Conservation (phyloP, 2,113 vertebrate species). For the Corythaixoides concolor region DNA sequence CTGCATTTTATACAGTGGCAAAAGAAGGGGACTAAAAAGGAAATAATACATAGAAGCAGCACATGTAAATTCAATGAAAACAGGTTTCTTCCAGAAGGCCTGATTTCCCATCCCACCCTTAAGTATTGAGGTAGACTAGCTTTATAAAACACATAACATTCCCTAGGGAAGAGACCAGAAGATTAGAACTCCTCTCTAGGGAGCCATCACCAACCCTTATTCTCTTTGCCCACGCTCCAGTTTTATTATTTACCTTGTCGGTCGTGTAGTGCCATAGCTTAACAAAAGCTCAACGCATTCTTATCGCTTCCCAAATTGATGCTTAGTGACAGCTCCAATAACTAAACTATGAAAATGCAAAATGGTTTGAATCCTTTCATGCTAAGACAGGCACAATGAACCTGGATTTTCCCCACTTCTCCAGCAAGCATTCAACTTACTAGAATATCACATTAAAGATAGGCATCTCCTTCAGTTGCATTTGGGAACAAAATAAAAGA, state of each 20-base stretch:
- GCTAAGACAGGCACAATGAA: not conserved
- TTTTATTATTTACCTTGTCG: not conserved
- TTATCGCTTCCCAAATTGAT: not conserved
- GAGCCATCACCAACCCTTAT: not conserved
- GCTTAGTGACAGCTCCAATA: not conserved
- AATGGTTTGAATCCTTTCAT: not conserved
- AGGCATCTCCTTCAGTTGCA: not conserved
- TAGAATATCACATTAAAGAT: not conserved
- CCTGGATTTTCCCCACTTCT: not conserved
- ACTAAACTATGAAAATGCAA: not conserved
- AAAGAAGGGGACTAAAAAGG: not conserved
- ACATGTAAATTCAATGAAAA: not conserved
- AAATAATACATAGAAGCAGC: not conserved
- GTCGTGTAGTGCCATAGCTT: not conserved
- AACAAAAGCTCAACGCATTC: not conserved
- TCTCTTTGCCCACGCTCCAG: not conserved
- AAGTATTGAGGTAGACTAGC: not conserved
- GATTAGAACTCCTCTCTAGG: not conserved
- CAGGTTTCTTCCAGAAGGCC: not conserved
- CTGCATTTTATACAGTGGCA: not conserved
- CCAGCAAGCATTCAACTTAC: not conserved
- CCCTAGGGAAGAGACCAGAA: not conserved
- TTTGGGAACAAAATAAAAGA: not conserved
- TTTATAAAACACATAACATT: not conserved
- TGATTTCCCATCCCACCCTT: not conserved